These are phyloP conservation scores for Margaritifera margaritifera DNA, from an alignment of 2,888 invertebrate species.

Conservation along the genomic window DNA sequence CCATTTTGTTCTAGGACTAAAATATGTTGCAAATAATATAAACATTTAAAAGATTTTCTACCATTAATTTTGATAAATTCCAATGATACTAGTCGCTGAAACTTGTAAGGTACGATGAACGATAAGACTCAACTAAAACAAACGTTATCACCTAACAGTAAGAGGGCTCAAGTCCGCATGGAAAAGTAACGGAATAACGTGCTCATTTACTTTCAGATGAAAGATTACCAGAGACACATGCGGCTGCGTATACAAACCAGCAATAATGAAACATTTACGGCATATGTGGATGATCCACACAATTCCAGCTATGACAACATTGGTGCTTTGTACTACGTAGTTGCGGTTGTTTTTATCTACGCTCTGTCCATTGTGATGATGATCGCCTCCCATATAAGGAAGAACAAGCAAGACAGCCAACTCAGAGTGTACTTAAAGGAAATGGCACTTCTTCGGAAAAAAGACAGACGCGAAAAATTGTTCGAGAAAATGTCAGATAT, in stretches of 20 bases:
- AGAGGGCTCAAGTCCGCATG: too few relatives aligned
- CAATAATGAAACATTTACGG: slow-evolving; percentile 49
- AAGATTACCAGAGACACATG: slow-evolving; percentile 52
- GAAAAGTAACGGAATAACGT: too few relatives aligned
- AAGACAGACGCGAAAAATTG: slow-evolving; percentile 63
- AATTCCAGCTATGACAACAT: slow-evolving; percentile 58
- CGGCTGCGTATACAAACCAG: slow-evolving; percentile 50
- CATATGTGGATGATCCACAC: slow-evolving; percentile 51
- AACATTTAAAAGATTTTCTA: too few relatives aligned
- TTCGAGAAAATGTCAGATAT: slow-evolving; percentile 53
- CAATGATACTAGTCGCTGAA: too few relatives aligned
- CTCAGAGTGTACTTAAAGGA: slow-evolving; percentile 68
- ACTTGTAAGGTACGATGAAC: too few relatives aligned
- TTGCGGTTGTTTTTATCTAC: slow-evolving; percentile 70
- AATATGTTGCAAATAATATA: too few relatives aligned
- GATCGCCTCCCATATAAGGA: slow-evolving; percentile 71
- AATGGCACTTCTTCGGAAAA: slow-evolving; percentile 64
- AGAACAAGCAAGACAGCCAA: slow-evolving; percentile 69
- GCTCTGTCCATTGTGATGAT: slow-evolving; percentile 71
- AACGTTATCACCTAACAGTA: too few relatives aligned
- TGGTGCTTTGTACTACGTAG: slow-evolving; percentile 70
- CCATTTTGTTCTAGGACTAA: too few relatives aligned
- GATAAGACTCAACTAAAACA: too few relatives aligned
- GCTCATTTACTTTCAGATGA: slow-evolving; percentile 30
- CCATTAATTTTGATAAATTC: too few relatives aligned